Conservation (phyloP, 2,888 invertebrate genomes). For the Piscicola geometra region DNA sequence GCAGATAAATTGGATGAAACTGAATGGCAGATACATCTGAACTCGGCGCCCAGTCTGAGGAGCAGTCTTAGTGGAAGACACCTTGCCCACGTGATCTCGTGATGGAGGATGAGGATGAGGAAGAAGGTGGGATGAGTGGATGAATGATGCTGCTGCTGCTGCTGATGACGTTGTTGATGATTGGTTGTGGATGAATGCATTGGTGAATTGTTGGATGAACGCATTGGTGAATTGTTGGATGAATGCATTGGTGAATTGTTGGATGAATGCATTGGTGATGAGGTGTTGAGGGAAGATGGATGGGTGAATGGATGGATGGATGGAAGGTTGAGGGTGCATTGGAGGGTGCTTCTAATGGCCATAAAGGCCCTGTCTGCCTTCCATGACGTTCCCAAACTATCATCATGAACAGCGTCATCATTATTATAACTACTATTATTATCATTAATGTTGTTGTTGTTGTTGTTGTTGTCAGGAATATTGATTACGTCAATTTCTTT, state of each 20-base stretch:
- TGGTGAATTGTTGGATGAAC: background rate
- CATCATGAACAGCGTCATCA: background rate
- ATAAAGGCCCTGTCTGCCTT: slow-evolving; percentile 68
- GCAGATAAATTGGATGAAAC: background rate
- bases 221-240: slow-evolving; percentile 65
- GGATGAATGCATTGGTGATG: slow-evolving; percentile 72
- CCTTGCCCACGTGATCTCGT: slow-evolving; percentile 78
- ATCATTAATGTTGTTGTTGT: background rate
- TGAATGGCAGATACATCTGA: slow-evolving; percentile 61
- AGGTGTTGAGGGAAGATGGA: slow-evolving; percentile 60
- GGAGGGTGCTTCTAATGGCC: slow-evolving; percentile 74
- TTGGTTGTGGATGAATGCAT: slow-evolving; percentile 49
- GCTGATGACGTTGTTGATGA: too few species aligned
- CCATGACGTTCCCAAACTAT: background rate
- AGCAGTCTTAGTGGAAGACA: slow-evolving; percentile 69
- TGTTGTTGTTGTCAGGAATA: background rate
- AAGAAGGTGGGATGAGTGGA: slow-evolving; percentile 62
- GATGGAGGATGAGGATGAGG: slow-evolving; percentile 73
- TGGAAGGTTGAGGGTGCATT: slow-evolving; percentile 67
- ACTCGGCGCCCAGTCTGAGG: slow-evolving; percentile 75
- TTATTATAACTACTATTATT: background rate
- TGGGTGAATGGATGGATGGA: background rate
- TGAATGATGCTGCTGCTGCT: too few species aligned
- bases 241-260: slow-evolving; percentile 62
- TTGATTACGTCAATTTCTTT: slow-evolving; percentile 7